Base-by-base conservation (phyloP, 2,797 vertebrate species). In the Cynopterus sphinx region DNA sequence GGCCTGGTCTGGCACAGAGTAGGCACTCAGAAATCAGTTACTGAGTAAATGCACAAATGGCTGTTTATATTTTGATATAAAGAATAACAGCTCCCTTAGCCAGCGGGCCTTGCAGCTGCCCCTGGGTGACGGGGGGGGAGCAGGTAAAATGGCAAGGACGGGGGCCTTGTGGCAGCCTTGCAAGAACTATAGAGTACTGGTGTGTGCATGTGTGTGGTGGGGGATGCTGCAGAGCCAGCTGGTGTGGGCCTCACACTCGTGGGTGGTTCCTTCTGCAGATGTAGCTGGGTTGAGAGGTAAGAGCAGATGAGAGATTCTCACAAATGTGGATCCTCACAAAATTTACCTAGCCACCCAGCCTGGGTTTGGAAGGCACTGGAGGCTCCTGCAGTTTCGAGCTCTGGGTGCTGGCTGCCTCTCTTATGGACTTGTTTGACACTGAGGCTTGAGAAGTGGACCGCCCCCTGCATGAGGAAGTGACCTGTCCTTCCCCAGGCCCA, bases 31-130 rank as follows among this genome's bases (percentile, higher is more conserved):
- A 96, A 93, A 84, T 90, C n/a, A 33, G 77, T 95, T 91, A 63
- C 24, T 73, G 92, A 95, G 63, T 79, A 79, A 65, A 79, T 79
- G 57, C 87, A 96, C 87, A 96, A 95, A 95, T 82, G 92, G n/a
- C 90, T 91, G 36, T 92, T 96, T 92, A 87, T 96, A 36, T 94
- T 94, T 87, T 86, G 65, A 86, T 79, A 71, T 85, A 79, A 93
- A 97, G 85, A 93, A 82, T 57, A 68, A 6, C 16, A 36, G 78
- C 87, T 87, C 68, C 39, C 39, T 81, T 22, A 55, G 71, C 49
- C 28, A 88, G 41, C 9, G 0, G 49, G 86, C 77, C 51, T 78
- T 43, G 26, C 89, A 96, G 67, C 94, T 95, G 90, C 65, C 79
- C 81, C 36, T 94, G 19, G 24, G 71, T 39, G 4, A 9, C 24